Evolutionary conservation across 2,113 vertebrate species (phyloP).

Genomic region (Sinocyclocheilus maitianheensis): DNA sequence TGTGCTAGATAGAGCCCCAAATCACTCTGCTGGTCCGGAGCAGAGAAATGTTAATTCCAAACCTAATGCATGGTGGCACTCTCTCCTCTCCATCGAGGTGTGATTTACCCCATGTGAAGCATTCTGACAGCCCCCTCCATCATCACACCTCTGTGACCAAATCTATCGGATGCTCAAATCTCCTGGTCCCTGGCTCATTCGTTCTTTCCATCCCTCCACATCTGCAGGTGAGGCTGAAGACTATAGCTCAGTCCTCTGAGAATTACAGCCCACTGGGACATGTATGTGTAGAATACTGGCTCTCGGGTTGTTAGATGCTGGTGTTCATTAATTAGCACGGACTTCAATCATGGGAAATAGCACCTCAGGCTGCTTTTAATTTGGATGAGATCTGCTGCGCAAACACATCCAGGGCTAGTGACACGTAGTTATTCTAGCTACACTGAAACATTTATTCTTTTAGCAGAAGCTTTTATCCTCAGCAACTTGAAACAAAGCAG

Average conservation of each 20-base stretch:
- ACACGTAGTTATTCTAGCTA: not conserved
- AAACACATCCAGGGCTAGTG: slow-evolving; percentile 13
- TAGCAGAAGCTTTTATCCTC: not conserved
- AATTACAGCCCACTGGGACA: not conserved
- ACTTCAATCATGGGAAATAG: slow-evolving; percentile 26
- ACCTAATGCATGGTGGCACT: slow-evolving; percentile 48
- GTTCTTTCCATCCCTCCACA: slow-evolving; percentile 4
- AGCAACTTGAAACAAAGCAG: not conserved
- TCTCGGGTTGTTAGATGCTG: not conserved
- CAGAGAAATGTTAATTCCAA: slow-evolving; percentile 45
- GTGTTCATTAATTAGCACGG: slow-evolving; percentile 20
- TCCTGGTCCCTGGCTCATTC: slow-evolving; percentile 35
- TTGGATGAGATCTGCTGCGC: not conserved
- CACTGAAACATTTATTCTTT: slow-evolving; percentile 1
- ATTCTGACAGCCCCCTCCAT: slow-evolving; percentile 54
- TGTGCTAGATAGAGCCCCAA: slow-evolving; percentile 13
- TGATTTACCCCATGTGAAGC: slow-evolving; percentile 49
- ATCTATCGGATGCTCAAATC: slow-evolving; percentile 42
- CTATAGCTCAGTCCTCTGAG: slow-evolving; percentile 3
- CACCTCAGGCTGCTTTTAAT: slow-evolving; percentile 18
- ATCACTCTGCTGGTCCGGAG: slow-evolving; percentile 3
- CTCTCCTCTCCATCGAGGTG: slow-evolving; percentile 34
- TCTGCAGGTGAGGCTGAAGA: slow-evolving; percentile 19
- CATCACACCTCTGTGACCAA: slow-evolving; percentile 49
- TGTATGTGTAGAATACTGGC: not conserved